Percentiles rank a stretch among this genome's conserved stretches.
Conservation (phyloP, 2,797 vertebrate genomes). For the Columba guinea region DNA sequence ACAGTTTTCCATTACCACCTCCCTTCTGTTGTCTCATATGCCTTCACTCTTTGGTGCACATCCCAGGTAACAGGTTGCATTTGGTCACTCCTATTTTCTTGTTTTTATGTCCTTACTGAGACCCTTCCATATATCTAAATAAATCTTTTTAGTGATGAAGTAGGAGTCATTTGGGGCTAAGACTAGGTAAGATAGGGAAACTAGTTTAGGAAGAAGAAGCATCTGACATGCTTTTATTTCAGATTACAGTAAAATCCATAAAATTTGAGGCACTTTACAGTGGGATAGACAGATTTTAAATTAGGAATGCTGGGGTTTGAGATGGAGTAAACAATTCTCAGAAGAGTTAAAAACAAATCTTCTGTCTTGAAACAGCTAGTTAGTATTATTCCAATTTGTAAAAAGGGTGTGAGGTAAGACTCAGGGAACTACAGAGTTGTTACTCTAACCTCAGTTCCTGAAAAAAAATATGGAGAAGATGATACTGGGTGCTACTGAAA, state of each 20-base stretch:
- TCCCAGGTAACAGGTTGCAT: neutral
- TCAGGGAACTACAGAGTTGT: neutral
- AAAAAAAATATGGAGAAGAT: neutral
- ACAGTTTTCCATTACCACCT: neutral
- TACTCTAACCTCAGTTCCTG: neutral
- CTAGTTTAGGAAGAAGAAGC: neutral
- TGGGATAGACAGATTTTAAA: neutral
- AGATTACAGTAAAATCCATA: neutral
- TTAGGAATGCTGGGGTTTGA: neutral
- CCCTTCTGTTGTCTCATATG: neutral
- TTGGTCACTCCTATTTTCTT: neutral
- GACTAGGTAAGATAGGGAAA: neutral
- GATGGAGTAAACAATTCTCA: neutral
- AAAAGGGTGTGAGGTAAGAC: neutral
- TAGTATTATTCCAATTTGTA: no score
- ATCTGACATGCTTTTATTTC: neutral
- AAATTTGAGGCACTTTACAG: neutral
- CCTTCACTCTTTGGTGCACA: neutral
- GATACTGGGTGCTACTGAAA: neutral
- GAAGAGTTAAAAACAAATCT: slow-evolving; percentile 56
- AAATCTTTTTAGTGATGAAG: neutral
- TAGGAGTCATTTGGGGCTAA: neutral
- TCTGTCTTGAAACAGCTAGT: neutral
- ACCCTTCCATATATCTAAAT: neutral
- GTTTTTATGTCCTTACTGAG: neutral